Conservation (phyloP, 2,113 vertebrate genomes). For the Trachemys scripta region DNA sequence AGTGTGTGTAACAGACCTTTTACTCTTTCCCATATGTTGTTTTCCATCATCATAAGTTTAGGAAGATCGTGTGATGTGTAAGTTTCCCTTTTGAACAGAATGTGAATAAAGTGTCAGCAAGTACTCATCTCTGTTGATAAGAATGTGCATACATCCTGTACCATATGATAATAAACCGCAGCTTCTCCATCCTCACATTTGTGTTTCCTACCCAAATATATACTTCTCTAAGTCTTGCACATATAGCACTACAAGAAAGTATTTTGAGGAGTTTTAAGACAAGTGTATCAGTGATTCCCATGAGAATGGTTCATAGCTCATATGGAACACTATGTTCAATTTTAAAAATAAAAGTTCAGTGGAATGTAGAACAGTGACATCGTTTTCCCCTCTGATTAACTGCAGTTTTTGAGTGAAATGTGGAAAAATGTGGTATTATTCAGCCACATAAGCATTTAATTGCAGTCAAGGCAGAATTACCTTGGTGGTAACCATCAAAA, state of each 20-base stretch:
- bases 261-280: slow-evolving; percentile 23
- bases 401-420: slow-evolving; percentile 41
- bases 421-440: slow-evolving; percentile 27
- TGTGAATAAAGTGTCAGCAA: slow-evolving; percentile 48
- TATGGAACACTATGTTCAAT: slow-evolving; percentile 48
- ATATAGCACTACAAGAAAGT: slow-evolving; percentile 44
- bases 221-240: neutral
- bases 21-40: neutral
- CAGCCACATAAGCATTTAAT: slow-evolving; percentile 40
- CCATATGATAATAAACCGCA: slow-evolving; percentile 55
- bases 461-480: slow-evolving; percentile 35
- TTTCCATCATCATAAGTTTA: slow-evolving; percentile 17
- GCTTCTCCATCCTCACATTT: slow-evolving; percentile 48
- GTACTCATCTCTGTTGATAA: slow-evolving; percentile 18
- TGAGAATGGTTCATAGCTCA: slow-evolving; percentile 39
- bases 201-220: slow-evolving; percentile 35
- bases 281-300: slow-evolving; percentile 3
- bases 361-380: neutral
- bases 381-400: slow-evolving; percentile 19
- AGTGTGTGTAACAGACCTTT: neutral
- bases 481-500: slow-evolving; percentile 12
- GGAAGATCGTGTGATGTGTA: slow-evolving; percentile 4
- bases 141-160: slow-evolving; percentile 68
- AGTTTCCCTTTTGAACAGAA: slow-evolving; percentile 41
- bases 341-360: slow-evolving; percentile 39